Conservation (phyloP, 1,140 invertebrate genomes). For the Cataglyphis hispanica region DNA sequence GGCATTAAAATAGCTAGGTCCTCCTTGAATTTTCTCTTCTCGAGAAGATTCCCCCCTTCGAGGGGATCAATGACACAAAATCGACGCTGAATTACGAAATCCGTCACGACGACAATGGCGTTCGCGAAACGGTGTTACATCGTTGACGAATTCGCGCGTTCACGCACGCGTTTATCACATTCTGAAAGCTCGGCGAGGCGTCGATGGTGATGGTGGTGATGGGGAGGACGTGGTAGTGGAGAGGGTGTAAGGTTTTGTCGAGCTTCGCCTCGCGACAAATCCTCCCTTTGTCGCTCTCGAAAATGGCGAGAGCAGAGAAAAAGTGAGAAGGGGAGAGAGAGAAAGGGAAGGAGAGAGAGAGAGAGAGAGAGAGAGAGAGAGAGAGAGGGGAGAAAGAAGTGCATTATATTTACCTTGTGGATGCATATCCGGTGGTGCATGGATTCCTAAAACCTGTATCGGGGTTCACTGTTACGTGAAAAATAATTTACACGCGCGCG, state of each 20-base stretch:
- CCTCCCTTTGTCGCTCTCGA: constrained; percentile 76
- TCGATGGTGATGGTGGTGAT: constrained; percentile 9
- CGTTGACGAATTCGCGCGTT: constrained; percentile 69
- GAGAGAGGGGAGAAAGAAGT: constrained; percentile 48
- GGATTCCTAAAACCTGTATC: constrained; percentile 75
- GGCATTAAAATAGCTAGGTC: neutral
- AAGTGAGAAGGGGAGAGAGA: constrained; percentile 23
- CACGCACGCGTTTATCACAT: constrained; percentile 71
- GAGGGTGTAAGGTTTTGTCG: constrained; percentile 75
- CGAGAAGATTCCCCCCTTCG: too few species aligned
- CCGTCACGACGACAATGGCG: constrained; percentile 51
- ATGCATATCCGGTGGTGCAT: constrained; percentile 76
- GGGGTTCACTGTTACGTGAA: constrained; percentile 65
- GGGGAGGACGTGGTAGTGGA: neutral
- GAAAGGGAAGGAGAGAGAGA: neutral
- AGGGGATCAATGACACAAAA: constrained; percentile 58
- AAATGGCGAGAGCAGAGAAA: constrained; percentile 63
- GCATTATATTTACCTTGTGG: constrained; percentile 75
- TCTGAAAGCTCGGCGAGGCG: constrained; percentile 75
- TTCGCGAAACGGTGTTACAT: constrained; percentile 69
- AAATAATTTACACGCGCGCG: constrained; percentile 73
- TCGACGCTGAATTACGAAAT: constrained; percentile 53
- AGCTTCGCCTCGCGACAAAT: constrained; percentile 79
- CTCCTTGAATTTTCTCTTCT: constrained; percentile 33
- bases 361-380: constrained; percentile 34